These are phyloP conservation scores for Ochropleura leucogaster DNA, from an alignment of 2,888 invertebrate genomes.

Conservation along the genomic window DNA sequence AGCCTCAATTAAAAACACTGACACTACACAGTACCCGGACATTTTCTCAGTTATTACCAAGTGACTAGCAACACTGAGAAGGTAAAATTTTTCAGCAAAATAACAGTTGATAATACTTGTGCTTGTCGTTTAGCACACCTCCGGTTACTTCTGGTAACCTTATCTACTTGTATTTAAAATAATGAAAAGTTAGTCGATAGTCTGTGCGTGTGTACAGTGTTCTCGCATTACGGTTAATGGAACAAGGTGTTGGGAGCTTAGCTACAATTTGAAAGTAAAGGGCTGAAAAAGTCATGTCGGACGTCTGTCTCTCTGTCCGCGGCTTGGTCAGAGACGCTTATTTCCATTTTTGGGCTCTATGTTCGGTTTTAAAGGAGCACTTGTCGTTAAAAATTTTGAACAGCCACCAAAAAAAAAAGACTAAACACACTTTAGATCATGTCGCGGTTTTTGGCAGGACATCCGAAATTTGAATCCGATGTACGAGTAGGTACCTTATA, in stretches of 20 bases:
- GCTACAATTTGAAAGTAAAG: background rate
- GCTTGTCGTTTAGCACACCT: conserved; percentile 21
- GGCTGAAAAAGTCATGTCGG: background rate
- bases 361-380: background rate
- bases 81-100: conserved; percentile 48
- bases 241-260: conserved; percentile 20
- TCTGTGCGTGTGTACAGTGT: conserved; percentile 22
- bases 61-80: conserved; percentile 37
- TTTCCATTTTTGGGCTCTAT: background rate
- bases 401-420: background rate
- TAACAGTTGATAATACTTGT: conserved; percentile 25
- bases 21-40: conserved; percentile 9
- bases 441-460: background rate
- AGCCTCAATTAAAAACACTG: conserved; percentile 49
- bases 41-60: conserved; percentile 37
- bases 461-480: background rate
- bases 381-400: background rate
- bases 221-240: conserved; percentile 24
- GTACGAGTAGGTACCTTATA: background rate
- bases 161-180: conserved; percentile 26
- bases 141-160: conserved; percentile 16
- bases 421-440: background rate
- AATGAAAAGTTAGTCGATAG: conserved; percentile 23
- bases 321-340: too few relatives aligned
- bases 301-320: too few relatives aligned